Evolutionary conservation across 2,113 vertebrate species (phyloP).

Genomic region (Tragelaphus buxtoni): DNA sequence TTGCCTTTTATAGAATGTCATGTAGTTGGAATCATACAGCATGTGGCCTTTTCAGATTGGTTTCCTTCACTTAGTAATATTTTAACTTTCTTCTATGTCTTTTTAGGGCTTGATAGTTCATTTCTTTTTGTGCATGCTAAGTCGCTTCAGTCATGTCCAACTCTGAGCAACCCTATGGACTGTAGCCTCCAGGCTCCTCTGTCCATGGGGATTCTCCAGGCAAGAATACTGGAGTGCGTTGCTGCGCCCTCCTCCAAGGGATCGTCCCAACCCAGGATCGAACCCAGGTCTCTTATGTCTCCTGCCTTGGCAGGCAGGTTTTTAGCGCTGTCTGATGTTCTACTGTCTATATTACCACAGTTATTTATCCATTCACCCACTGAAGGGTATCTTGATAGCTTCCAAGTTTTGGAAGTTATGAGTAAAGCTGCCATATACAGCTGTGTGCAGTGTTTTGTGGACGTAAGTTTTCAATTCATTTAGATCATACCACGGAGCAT

Average conservation of each 20-base stretch:
- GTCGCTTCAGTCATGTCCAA: neutral
- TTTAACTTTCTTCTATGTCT: neutral
- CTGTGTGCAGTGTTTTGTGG: neutral
- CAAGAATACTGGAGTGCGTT: neutral
- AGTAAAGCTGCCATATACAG: neutral
- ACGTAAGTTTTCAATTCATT: neutral
- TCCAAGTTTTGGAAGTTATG: neutral
- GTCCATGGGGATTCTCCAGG: neutral
- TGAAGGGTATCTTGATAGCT: neutral
- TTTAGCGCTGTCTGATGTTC: neutral
- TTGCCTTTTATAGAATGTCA: neutral
- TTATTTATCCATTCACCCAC: neutral
- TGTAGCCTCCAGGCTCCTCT: neutral
- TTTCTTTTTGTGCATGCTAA: neutral
- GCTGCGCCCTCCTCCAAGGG: neutral
- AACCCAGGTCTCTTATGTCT: neutral
- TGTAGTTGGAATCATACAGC: neutral
- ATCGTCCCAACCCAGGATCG: neutral
- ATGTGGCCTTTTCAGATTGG: neutral
- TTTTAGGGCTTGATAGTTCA: neutral
- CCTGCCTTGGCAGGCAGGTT: neutral
- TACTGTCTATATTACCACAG: neutral
- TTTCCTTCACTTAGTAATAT: neutral
- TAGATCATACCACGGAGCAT: neutral
- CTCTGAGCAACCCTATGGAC: neutral